Base-by-base conservation (phyloP, 2,113 vertebrate species). In the Myanophis thanlyinensis region DNA sequence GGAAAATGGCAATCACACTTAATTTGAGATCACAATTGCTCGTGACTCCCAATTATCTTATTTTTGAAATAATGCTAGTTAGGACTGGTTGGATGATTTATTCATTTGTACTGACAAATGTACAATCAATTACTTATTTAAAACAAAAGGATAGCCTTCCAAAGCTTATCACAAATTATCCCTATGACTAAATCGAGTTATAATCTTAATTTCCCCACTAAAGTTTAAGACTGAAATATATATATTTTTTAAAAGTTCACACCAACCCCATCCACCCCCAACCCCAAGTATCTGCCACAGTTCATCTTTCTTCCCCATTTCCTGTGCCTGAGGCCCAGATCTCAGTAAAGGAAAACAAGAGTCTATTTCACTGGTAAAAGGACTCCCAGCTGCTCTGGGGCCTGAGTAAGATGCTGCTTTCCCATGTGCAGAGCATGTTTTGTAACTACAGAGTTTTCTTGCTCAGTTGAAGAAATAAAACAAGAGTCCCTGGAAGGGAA, bases 91-190 rank as follows among this genome's bases (percentile, higher is more conserved):
- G 47, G 27, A 35, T 35, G 9, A 47, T 91, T 84, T 90, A 27
- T 62, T 87, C 85, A n/a, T 11, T 59, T 59, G 7, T 48, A 25
- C 27, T 85, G 67, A 47, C 1, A 85, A 48, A 11, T n/a, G 18
- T 85, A 46, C 92, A 67, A 44, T 25, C 47, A 95, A 94, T 94
- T 90, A 95, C 92, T 96, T 86, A 96, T 95, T 91, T 8, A 92
- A 88, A 92, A 94, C 1, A 95, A 95, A 91, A 92, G 51, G 96
- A 93, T 95, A 89, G 95, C 90, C 93, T 94, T 92, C 93, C 46
- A 15, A 18, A 25, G 6, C 48, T 47, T 27, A 88, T 18, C 48
- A 40, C 47, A 92, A 87, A 51, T 52, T 44, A 46, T 91, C 30
- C 73, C 73, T 92, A 35, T 46, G 54, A 48, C 47, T 89, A 87